Conservation (phyloP, 2,888 invertebrate genomes). For the Atrina japonica region DNA sequence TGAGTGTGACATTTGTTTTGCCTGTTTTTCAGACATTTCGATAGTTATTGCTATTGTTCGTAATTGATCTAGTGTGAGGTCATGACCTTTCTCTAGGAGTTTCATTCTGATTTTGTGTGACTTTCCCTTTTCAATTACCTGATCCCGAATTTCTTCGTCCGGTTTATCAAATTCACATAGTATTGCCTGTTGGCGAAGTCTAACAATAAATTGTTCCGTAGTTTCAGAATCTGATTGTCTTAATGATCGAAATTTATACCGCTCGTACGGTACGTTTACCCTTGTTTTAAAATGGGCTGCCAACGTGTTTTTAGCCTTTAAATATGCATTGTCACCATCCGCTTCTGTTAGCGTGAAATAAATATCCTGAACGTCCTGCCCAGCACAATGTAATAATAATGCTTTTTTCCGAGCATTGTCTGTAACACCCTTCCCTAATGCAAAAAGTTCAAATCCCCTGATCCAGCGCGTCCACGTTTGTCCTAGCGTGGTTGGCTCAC, state of each 20-base stretch:
- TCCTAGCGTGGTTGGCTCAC: conserved; percentile 5
- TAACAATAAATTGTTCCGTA: conserved; percentile 40
- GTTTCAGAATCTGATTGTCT: conserved; percentile 35
- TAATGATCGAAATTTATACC: conserved; percentile 39
- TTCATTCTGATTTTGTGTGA: conserved; percentile 38
- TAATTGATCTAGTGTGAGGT: conserved; percentile 31
- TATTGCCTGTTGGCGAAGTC: conserved; percentile 31
- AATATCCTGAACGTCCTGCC: conserved; percentile 37
- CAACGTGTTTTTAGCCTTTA: conserved; percentile 22
- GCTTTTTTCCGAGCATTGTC: conserved; percentile 32
- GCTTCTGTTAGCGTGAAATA: conserved; percentile 22
- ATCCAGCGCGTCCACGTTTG: conserved; percentile 38
- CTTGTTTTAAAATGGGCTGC: conserved; percentile 29
- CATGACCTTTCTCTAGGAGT: conserved; percentile 40
- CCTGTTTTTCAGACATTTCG: conserved; percentile 24
- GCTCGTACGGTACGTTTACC: conserved; percentile 36
- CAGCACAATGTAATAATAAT: conserved; percentile 40
- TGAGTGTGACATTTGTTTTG: neutral
- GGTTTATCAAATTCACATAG: conserved; percentile 39
- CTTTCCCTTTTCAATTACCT: conserved; percentile 42
- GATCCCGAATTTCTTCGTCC: conserved; percentile 44
- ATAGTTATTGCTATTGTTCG: conserved; percentile 30
- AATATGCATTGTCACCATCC: conserved; percentile 19
- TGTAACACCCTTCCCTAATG: conserved; percentile 28
- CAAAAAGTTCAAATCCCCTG: conserved; percentile 39